Percentiles rank a stretch among this genome's conserved stretches.
Conservation (phyloP, 2,888 invertebrate genomes). For the Heteromurus nitidus region DNA sequence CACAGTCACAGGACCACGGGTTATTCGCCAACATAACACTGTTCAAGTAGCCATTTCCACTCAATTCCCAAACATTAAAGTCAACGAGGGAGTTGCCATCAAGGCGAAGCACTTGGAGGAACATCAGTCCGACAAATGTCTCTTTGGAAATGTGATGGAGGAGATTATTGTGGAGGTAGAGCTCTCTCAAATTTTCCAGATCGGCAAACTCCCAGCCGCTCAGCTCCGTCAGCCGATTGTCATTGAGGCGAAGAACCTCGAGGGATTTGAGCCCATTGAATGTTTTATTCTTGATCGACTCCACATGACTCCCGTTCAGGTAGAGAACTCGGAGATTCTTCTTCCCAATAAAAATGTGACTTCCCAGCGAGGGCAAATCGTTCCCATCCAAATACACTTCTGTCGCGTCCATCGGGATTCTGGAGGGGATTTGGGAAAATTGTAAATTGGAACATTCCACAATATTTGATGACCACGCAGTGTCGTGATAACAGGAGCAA, state of each 20-base stretch:
- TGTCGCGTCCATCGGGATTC: constrained; percentile 93
- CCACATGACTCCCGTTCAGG: constrained; percentile 91
- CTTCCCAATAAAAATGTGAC: constrained; percentile 93
- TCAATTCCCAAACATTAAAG: constrained; percentile 87
- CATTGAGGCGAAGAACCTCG: constrained; percentile 88
- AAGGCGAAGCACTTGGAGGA: constrained; percentile 86
- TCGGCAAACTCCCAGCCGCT: constrained; percentile 89
- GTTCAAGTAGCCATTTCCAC: constrained; percentile 87
- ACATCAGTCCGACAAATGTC: constrained; percentile 83
- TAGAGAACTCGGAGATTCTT: constrained; percentile 91
- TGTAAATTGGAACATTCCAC: constrained; percentile 86
- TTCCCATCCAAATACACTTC: constrained; percentile 90
- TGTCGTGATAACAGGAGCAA: constrained; percentile 94
- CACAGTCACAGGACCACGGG: constrained; percentile 90
- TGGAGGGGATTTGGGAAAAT: constrained; percentile 82
- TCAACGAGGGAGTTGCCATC: constrained; percentile 89
- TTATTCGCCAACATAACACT: constrained; percentile 83
- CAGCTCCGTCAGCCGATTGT: constrained; percentile 84
- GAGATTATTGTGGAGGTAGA: constrained; percentile 85
- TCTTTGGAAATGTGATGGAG: constrained; percentile 82
- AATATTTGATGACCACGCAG: constrained; percentile 93
- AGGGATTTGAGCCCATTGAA: constrained; percentile 91
- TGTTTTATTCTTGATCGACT: constrained; percentile 89
- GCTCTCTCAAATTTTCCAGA: constrained; percentile 82
- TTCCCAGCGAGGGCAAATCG: constrained; percentile 86